Base-by-base conservation (phyloP, 2,113 vertebrate species). In the Caretta caretta region DNA sequence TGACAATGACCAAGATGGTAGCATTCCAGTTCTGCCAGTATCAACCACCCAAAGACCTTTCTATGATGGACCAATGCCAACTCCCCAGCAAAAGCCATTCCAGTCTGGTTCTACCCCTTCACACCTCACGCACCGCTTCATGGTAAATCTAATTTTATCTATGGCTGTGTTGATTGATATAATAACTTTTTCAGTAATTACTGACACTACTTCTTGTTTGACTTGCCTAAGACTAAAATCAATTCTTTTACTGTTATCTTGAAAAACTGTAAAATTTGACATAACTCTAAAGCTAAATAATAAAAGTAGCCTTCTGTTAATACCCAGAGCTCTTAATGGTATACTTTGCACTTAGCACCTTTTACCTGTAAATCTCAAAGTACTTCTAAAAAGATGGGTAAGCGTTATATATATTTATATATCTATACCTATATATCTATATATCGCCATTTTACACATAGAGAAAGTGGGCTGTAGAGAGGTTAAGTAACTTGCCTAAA, bases 41-140 rank as follows among this genome's bases (percentile, higher is more conserved):
- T 84, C 97, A 5, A 92, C 89, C 24, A 90, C 91, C 4, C 98
- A 98, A 1, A 98, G 97, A 35, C 98, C 98, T 1, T 93, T 98
- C 53, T 99, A 99, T 10, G 98, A 99, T 3, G 99, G 99, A 2
- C 99, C 99, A 3, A 11, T 98, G 98, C 99, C 99, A 65, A 99
- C 99, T 3, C 98, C 98, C 2, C 99, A 78, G 38, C 99, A 99
- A 96, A 99, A 99, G 89, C 99, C 99, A 0, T 99, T 99, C 95
- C 99, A 99, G 96, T 93, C 99, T 1, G 99, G 99, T 65, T 99
- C 99, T 95, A 99, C 99, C 4, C 99, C 99, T 1, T 90, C 94
- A 1, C 99, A 99, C 53, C 99, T 99, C 96, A 99, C 98, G 46
- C 99, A 99, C 96, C 98, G 99, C 75, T 99, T 99, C 97, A 99